These are phyloP conservation scores for Mesembrinibis cayennensis DNA, from an alignment of 2,113 vertebrate genomes.

Conservation along the genomic window DNA sequence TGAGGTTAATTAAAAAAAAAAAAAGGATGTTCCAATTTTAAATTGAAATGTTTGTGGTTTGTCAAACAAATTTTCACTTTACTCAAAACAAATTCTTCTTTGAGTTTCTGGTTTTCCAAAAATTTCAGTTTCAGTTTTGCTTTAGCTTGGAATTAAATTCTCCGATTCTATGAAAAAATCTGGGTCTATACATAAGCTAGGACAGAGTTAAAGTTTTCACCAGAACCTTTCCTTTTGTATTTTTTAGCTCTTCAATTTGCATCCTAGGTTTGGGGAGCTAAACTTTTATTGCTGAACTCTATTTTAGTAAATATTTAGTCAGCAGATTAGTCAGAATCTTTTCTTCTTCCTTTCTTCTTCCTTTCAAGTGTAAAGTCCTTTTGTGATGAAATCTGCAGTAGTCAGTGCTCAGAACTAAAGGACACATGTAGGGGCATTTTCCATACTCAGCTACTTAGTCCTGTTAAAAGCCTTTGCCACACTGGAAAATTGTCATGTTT, in stretches of 20 bases:
- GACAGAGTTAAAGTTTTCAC: neutral
- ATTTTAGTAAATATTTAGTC: constrained; percentile 39
- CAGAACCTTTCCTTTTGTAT: neutral
- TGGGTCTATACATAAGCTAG: neutral
- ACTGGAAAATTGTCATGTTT: neutral
- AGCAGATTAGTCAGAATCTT: neutral
- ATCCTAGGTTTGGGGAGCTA: neutral
- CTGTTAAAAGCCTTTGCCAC: neutral
- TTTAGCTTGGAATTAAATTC: neutral
- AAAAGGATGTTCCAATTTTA: neutral
- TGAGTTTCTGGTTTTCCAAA: neutral
- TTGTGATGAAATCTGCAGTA: neutral
- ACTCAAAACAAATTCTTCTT: neutral
- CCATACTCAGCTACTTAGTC: neutral
- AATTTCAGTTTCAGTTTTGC: neutral
- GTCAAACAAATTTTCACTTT: neutral
- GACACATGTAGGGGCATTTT: neutral
- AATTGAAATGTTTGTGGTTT: neutral
- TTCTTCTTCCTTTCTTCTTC: neutral
- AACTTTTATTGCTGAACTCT: neutral
- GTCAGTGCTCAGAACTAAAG: neutral
- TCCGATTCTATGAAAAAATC: neutral
- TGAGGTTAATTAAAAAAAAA: neutral
- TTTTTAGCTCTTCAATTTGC: neutral
- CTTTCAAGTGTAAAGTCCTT: constrained; percentile 10